A percentile compares a stretch with the other conserved stretches of the same genome.
Conservation (phyloP, 2,113 vertebrate species). For the Mesembrinibis cayennensis region DNA sequence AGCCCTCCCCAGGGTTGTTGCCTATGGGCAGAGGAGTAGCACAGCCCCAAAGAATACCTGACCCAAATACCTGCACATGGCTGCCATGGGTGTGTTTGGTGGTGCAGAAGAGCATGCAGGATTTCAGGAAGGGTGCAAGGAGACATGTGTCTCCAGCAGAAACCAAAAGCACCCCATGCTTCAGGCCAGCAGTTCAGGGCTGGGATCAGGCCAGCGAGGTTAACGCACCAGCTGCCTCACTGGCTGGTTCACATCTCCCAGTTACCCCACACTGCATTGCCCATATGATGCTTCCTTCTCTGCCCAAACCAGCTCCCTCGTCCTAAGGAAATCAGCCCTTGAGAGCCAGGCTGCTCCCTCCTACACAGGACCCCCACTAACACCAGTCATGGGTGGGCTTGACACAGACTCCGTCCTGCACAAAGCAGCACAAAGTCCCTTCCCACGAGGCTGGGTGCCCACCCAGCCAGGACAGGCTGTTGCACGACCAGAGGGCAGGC, state of each 20-base stretch:
- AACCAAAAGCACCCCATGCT: background rate
- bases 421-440: background rate
- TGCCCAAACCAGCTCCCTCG: background rate
- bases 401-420: background rate
- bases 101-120: background rate
- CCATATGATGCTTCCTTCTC: too few relatives aligned
- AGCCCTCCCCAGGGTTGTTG: background rate
- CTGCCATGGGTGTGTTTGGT: rapidly evolving
- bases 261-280: background rate
- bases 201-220: background rate
- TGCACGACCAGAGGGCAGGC: background rate
- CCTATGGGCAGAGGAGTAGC: background rate
- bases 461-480: background rate
- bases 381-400: background rate
- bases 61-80: background rate
- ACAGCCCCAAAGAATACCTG: background rate
- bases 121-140: background rate
- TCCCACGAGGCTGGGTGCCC: background rate
- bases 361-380: background rate
- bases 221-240: background rate
- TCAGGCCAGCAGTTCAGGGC: background rate
- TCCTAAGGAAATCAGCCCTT: background rate
- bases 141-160: background rate
- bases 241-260: background rate
- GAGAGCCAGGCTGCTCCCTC: background rate